These are phyloP conservation scores for Drosophila imparisetae DNA, from an alignment of 2,888 invertebrate species.

Conservation along the genomic window DNA sequence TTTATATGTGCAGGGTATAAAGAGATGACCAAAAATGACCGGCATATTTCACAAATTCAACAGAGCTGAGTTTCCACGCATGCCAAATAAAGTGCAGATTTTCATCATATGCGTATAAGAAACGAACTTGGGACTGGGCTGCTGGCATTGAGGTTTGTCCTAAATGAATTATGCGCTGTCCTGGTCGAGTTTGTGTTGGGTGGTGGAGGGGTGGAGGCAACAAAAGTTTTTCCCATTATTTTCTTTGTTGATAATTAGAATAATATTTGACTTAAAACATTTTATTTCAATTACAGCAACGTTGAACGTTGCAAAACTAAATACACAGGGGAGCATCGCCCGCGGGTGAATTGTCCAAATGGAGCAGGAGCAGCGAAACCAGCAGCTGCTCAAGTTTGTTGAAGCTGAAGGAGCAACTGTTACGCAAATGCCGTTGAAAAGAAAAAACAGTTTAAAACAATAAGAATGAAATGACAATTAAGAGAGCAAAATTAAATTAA, in stretches of 20 bases:
- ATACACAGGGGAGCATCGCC: conserved; percentile 57
- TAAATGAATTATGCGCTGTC: not conserved
- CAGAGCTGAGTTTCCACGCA: conserved; percentile 1
- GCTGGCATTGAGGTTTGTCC: not conserved
- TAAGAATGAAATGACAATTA: conserved; percentile 69
- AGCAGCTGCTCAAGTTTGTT: conserved; percentile 60
- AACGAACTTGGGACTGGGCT: conserved; percentile 4
- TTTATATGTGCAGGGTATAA: not conserved
- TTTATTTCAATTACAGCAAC: conserved; percentile 76
- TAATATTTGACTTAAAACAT: conserved; percentile 80
- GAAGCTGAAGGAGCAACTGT: conserved; percentile 50
- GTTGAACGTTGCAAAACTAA: conserved; percentile 50
- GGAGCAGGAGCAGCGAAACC: conserved; percentile 36
- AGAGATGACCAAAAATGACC: not conserved
- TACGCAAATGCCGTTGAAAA: conserved; percentile 39
- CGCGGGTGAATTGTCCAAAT: conserved; percentile 55
- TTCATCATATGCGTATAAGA: conserved; percentile 6
- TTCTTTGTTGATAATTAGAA: conserved; percentile 75
- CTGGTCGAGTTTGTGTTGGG: not conserved
- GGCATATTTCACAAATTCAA: conserved; percentile 6
- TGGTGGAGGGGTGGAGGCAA: not conserved
- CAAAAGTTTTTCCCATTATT: conserved; percentile 68
- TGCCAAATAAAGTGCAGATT: conserved; percentile 13
- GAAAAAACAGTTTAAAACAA: conserved; percentile 52
- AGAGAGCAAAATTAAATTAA: conserved; percentile 61